Evolutionary conservation across 2,797 vertebrate species (phyloP), one percentile per base, ranked within the genome.

Genomic region (Mus caroli): DNA sequence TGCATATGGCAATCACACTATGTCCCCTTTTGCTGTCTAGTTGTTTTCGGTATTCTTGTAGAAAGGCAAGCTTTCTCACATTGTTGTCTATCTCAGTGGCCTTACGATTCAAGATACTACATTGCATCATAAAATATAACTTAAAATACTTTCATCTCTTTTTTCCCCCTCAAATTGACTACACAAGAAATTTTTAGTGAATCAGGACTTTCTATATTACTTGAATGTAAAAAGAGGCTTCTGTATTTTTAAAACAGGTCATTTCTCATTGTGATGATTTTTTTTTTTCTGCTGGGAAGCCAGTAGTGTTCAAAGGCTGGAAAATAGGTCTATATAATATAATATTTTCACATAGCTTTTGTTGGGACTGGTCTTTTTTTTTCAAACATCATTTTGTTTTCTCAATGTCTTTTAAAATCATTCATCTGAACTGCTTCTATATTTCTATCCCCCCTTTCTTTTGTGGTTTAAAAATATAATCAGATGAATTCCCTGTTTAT

Each of bases 401-500:
- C 6, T 37, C 28, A 89, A n/a, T 12, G 22, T 83, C 34, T 52
- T 20, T 31, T 87, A 87, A 76, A 58, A 62, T 82, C 46, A 26
- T 88, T 89, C 3, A 56, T 89, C 31, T 75, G 71, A 56, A 69
- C 8, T 88, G 0, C 1, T 92, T 78, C 76, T 46, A n/a, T 6
- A 69, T 80, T n/a, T 5, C 31, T 67, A 83, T 50, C 6, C 0
- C 10, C 82, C 17, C 80, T 73, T 73, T 88, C 17, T 52, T 90
- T 77, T 75, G 19, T 91, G 28, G 78, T 88, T 94, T 75, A 69
- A 85, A 87, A 92, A 92, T 60, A 67, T 40, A 43, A 34, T 69
- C 34, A 22, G 12, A 84, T 92, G 1, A 10, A 22, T 40, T 12
- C 7, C 37, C 84, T 6, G 15, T 71, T 89, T 34, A 14, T 50